These are phyloP conservation scores for Cepaea hortensis DNA, from an alignment of 2,888 invertebrate species.

Conservation along the genomic window DNA sequence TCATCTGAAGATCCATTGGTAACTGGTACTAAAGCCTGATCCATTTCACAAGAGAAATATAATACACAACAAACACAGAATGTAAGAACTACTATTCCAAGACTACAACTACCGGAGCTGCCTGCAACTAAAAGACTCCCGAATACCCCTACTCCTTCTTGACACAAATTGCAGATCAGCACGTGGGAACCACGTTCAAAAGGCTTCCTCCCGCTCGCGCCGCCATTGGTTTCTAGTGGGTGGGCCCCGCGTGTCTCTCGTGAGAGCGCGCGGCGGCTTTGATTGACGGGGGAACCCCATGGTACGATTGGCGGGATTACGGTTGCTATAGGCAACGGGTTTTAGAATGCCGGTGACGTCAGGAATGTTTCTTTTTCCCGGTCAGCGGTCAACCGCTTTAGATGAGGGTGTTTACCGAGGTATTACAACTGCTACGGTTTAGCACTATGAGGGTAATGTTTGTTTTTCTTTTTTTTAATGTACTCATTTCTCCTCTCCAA, in stretches of 20 bases:
- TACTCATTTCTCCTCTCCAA: not conserved
- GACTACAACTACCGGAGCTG: constrained; percentile 38
- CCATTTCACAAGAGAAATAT: constrained; percentile 34
- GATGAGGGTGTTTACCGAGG: not conserved
- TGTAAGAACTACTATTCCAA: constrained; percentile 33
- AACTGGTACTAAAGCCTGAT: constrained; percentile 43
- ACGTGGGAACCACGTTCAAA: constrained; percentile 46
- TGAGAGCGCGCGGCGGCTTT: constrained; percentile 63
- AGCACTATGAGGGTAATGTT: not conserved
- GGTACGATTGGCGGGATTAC: constrained; percentile 60
- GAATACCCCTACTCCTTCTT: constrained; percentile 36
- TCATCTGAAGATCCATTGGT: constrained; percentile 39
- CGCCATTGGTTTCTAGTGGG: constrained; percentile 43
- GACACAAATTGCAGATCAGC: constrained; percentile 36
- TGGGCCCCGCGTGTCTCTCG: constrained; percentile 60
- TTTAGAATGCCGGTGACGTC: constrained; percentile 33
- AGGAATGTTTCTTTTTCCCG: constrained; percentile 4
- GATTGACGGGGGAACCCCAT: constrained; percentile 63
- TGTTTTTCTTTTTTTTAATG: not conserved
- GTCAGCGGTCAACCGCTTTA: constrained; percentile 16
- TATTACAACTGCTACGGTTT: not conserved
- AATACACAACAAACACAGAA: constrained; percentile 43
- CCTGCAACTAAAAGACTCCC: constrained; percentile 42
- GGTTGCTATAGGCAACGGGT: constrained; percentile 35
- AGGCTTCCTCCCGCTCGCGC: constrained; percentile 32